Evolutionary conservation across 2,113 vertebrate species (phyloP).

Genomic region (Coreoperca whiteheadi): DNA sequence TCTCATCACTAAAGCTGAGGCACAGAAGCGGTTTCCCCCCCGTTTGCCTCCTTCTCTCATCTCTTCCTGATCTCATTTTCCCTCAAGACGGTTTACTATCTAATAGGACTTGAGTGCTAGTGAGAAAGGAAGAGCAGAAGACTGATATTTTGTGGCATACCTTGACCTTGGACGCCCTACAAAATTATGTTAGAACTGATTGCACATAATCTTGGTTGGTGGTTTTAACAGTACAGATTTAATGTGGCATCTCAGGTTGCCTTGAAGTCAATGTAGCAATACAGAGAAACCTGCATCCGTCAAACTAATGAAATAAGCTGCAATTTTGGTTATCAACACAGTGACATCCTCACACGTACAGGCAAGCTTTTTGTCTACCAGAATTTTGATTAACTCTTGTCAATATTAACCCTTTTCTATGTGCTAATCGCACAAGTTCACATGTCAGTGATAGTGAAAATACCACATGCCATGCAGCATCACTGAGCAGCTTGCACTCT

Average conservation of each 20-base stretch:
- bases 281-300: neutral
- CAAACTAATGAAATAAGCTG: conserved; percentile 17
- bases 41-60: conserved; percentile 33
- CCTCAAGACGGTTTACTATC: conserved; percentile 42
- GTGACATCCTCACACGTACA: neutral
- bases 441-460: conserved; percentile 16
- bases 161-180: conserved; percentile 1
- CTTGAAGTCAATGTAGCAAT: neutral
- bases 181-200: conserved; percentile 9
- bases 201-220: neutral
- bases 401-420: neutral
- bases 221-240: neutral
- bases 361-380: neutral
- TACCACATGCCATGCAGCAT: conserved; percentile 19
- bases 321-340: conserved; percentile 11
- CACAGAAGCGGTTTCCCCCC: conserved; percentile 23
- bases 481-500: conserved; percentile 30
- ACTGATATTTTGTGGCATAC: conserved; percentile 27
- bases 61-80: conserved; percentile 43
- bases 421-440: neutral
- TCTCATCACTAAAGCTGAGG: conserved; percentile 55
- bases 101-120: conserved; percentile 22
- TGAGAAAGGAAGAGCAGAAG: conserved; percentile 2
- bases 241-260: neutral
- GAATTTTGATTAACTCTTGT: neutral